A percentile compares a stretch with the other conserved stretches of the same genome.
phyloP scores from a whole-genome alignment of 2,113 vertebrate species.

The Callaeas wilsoni region DNA sequence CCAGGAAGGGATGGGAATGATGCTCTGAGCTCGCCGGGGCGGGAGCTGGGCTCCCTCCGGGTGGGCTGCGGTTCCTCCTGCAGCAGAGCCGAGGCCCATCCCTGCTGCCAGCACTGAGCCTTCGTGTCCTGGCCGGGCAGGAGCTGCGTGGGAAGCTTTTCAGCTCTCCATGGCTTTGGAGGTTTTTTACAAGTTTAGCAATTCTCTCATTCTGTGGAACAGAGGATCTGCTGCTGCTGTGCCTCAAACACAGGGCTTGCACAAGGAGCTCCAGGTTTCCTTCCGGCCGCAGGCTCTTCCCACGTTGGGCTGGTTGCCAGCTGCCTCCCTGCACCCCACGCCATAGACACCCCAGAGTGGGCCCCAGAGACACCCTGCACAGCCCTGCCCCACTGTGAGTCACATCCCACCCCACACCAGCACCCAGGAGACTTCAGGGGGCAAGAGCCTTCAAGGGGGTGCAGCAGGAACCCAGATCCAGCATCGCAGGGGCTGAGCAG shows the following conservation, averaged over 20 bases:
- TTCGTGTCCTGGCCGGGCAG: not conserved
- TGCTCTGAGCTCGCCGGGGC: not conserved
- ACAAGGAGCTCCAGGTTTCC: not conserved
- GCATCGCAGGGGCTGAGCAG: not conserved
- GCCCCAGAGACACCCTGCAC: not conserved
- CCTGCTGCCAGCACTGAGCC: not conserved
- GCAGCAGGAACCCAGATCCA: not conserved
- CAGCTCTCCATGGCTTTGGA: accelerated
- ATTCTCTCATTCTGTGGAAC: not conserved
- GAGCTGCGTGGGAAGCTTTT: accelerated
- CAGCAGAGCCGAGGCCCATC: not conserved
- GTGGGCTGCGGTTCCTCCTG: not conserved
- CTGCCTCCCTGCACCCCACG: not conserved
- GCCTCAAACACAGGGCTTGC: not conserved
- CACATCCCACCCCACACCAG: not conserved
- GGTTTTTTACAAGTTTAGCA: not conserved
- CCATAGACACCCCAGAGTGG: not conserved
- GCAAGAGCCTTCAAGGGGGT: accelerated
- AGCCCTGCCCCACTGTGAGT: not conserved
- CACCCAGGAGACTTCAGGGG: not conserved
- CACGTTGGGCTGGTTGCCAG: not conserved
- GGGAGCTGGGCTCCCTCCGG: not conserved
- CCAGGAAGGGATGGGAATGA: not conserved
- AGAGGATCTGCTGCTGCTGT: not conserved
- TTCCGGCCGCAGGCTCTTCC: not conserved